Base-by-base conservation (phyloP, 2,888 invertebrate species). In the Pseudococcus viburni region DNA sequence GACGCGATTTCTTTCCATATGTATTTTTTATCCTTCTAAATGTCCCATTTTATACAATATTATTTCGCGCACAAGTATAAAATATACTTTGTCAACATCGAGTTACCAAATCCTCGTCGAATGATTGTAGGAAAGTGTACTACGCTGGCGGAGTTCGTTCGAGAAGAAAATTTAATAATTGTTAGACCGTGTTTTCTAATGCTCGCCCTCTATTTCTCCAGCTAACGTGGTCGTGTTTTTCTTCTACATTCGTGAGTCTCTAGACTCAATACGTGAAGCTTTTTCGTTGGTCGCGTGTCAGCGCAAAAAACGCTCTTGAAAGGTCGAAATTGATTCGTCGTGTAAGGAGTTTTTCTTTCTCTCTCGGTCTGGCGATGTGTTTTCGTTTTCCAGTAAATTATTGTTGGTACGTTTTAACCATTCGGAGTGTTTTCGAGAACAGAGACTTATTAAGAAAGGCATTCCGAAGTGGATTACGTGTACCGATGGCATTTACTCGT, bases 311-410 rank as follows among this genome's bases (percentile, higher is more conserved):
- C 26, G 9, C 1, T 68, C 68, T 68, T 26, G 68, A 68, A 68
- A 68, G 68, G 68, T 68, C 68, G 26, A 68, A 68, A 68, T 68
- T 68, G 68, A 68, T 68, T 68, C 68, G 68, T 68, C 68, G 68
- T 68, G 22, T 26, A 26, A 12, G 26, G 15, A 11, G 12, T 0
- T 26, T 68, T 9, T n/a, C n/a, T 55, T 4, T 51, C 15, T 51
- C 15, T 51, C 48, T 51, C 12, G 11, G 11, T 8, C 19, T 64
- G 15, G 8, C 64, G 64, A 9, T 64, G 64, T 19, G 64, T n/a
- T 64, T 51, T 15, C 15, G 15, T 19, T 64, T 64, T 64, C 8
- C 19, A 64, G 19, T 8, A 19, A 64, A 64, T 64, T n/a, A 19
- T 64, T 19, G 64, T 42, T 9, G 42, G 42, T 5, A 42, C 64